Evolutionary conservation across 2,888 invertebrate genomes (phyloP).

Genomic region (Polyploca ridens): DNA sequence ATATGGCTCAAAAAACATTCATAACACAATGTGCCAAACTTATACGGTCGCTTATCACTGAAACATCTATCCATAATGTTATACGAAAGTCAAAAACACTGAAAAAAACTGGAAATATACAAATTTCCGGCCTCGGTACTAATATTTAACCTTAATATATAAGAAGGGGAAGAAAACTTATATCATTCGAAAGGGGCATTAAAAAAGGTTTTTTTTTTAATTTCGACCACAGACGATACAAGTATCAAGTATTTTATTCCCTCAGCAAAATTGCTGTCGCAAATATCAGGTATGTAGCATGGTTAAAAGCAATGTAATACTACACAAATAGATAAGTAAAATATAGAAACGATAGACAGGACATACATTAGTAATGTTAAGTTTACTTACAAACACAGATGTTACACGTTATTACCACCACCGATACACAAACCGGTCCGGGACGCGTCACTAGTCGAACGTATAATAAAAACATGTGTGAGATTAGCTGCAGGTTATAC

Average conservation of each 20-base stretch:
- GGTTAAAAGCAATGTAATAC: conserved; percentile 16
- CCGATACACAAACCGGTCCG: conserved; percentile 60
- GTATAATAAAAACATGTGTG: conserved; percentile 31
- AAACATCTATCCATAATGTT: too few species aligned
- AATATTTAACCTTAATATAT: too few species aligned
- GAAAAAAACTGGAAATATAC: too few species aligned
- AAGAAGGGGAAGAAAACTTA: too few species aligned
- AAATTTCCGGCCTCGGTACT: too few species aligned
- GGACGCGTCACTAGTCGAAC: conserved; percentile 54
- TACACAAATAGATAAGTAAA: conserved; percentile 17
- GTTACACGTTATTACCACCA: conserved; percentile 76
- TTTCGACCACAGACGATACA: too few species aligned
- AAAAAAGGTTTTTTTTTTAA: too few species aligned
- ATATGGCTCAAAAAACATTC: too few species aligned
- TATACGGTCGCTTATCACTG: too few species aligned
- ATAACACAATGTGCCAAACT: too few species aligned
- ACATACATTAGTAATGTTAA: conserved; percentile 73
- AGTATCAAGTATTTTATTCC: neutral
- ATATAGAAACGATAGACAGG: conserved; percentile 9
- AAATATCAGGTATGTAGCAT: conserved; percentile 7
- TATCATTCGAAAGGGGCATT: too few species aligned
- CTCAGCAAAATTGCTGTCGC: conserved; percentile 1
- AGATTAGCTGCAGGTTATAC: conserved; percentile 47
- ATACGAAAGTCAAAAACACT: too few species aligned
- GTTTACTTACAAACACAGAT: conserved; percentile 77